Conservation (phyloP, 2,113 vertebrate species). For the Dasypus novemcinctus region DNA sequence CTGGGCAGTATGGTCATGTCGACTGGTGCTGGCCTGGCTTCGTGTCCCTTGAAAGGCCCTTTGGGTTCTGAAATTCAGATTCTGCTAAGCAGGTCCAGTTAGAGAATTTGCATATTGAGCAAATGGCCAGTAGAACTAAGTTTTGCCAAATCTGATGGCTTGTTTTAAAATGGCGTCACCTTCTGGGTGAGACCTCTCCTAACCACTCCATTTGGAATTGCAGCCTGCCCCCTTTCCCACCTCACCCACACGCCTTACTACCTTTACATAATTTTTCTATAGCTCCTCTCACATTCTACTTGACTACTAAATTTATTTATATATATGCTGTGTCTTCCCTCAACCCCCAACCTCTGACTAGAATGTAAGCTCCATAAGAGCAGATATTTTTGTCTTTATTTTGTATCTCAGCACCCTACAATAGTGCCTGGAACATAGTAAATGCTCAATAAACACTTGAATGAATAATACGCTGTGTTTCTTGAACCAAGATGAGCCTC, state of each 20-base stretch:
- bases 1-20: not conserved
- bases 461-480: not conserved
- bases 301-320: fast-evolving
- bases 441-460: not conserved
- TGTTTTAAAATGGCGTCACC: not conserved
- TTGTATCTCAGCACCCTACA: not conserved
- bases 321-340: fast-evolving
- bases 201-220: not conserved
- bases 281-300: not conserved
- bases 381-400: not conserved
- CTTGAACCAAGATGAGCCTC: not conserved
- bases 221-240: fast-evolving
- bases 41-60: not conserved
- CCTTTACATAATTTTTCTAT: not conserved
- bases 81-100: not conserved
- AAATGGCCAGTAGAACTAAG: not conserved
- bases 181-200: not conserved
- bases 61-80: not conserved
- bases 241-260: not conserved
- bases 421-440: not conserved
- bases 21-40: not conserved
- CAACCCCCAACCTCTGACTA: not conserved
- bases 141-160: not conserved
- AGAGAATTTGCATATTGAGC: not conserved
- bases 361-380: not conserved